phyloP scores from a whole-genome alignment of 2,888 invertebrate genomes.

The Notodonta dromedarius region DNA sequence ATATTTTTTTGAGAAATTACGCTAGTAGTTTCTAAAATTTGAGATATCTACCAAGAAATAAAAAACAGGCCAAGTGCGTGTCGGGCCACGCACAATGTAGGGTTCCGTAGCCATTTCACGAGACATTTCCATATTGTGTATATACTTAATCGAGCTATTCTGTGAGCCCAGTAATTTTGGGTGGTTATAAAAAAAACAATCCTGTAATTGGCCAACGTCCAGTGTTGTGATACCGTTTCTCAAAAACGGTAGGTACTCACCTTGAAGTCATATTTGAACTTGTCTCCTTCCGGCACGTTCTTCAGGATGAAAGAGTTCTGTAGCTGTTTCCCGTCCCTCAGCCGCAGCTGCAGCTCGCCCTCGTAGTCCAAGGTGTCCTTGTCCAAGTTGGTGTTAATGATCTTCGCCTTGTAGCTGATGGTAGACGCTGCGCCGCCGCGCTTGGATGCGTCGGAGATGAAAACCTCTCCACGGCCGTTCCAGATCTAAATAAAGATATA shows the following conservation, averaged over 20 bases:
- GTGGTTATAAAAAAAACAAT: too few species aligned
- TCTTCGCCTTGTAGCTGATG: slow-evolving; percentile 64
- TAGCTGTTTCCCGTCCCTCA: slow-evolving; percentile 66
- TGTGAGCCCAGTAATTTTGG: too few species aligned
- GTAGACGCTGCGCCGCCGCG: slow-evolving; percentile 66
- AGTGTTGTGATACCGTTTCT: too few species aligned
- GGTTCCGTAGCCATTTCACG: too few species aligned
- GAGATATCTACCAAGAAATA: too few species aligned
- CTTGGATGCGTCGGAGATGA: slow-evolving; percentile 63
- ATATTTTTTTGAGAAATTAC: too few species aligned
- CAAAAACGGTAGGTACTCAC: slow-evolving; percentile 35
- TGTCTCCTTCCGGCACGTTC: slow-evolving; percentile 59
- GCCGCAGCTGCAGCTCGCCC: slow-evolving; percentile 60
- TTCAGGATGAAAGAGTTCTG: slow-evolving; percentile 59
- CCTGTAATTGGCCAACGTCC: too few species aligned
- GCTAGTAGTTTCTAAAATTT: too few species aligned
- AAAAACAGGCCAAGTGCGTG: too few species aligned
- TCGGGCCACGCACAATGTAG: too few species aligned
- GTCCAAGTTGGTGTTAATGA: slow-evolving; percentile 58
- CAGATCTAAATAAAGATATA: slow-evolving; percentile 42
- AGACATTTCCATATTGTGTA: too few species aligned
- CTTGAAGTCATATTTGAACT: slow-evolving; percentile 64
- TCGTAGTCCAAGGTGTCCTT: slow-evolving; percentile 61
- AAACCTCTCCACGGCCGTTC: slow-evolving; percentile 59
- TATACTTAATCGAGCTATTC: too few species aligned